phyloP scores from a whole-genome alignment of 2,113 vertebrate genomes.

The Thalassarche chlororhynchos region DNA sequence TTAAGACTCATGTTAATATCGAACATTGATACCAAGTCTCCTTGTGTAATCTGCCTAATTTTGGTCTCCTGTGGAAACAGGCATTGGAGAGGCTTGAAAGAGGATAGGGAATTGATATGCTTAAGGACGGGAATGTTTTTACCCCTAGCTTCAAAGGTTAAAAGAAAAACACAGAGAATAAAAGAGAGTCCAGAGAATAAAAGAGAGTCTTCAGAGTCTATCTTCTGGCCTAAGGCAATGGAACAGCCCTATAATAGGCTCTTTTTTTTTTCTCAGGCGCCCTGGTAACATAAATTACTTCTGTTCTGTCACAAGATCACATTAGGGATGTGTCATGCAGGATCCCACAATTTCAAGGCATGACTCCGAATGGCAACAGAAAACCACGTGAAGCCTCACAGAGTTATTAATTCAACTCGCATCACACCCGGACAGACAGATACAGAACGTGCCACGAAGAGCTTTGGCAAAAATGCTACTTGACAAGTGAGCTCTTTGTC shows the following conservation, averaged over 20 bases:
- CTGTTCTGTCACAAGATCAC: constrained; percentile 36
- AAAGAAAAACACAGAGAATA: constrained; percentile 31
- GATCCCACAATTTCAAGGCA: background rate
- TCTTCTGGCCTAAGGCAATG: constrained; percentile 46
- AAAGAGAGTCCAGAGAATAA: constrained; percentile 40
- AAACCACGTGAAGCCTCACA: background rate
- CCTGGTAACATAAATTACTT: constrained; percentile 38
- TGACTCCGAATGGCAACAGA: background rate
- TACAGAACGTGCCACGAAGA: background rate
- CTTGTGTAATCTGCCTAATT: background rate
- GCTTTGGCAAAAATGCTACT: background rate
- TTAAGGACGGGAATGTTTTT: background rate
- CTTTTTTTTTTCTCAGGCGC: background rate
- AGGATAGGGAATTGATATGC: background rate
- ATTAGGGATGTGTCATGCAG: constrained; percentile 20
- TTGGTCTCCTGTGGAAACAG: background rate
- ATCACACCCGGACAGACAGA: background rate
- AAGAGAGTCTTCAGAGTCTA: constrained; percentile 38
- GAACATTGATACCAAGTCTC: background rate
- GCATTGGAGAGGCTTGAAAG: background rate
- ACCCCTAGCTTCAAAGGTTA: constrained; percentile 22
- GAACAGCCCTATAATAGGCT: constrained; percentile 17
- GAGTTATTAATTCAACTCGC: background rate
- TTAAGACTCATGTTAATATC: background rate
- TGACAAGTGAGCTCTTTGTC: background rate